Evolutionary conservation across 1,140 invertebrate genomes (phyloP).

Genomic region (Cotesia glomerata): DNA sequence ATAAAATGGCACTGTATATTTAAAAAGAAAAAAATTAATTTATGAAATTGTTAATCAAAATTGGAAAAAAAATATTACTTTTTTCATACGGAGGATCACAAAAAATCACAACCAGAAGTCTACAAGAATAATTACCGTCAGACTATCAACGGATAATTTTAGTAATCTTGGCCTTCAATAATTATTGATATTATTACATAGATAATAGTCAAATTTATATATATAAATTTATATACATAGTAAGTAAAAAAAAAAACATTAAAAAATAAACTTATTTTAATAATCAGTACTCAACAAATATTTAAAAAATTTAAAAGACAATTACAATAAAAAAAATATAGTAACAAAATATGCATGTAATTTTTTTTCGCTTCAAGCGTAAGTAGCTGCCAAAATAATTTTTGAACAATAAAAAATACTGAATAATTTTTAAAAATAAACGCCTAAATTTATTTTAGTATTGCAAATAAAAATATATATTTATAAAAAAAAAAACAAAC

Average conservation of each 20-base stretch:
- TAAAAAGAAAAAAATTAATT: no score
- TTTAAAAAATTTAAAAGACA: slow-evolving; percentile 50
- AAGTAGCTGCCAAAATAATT: neutral
- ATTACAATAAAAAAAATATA: slow-evolving; percentile 40
- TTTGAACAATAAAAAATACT: neutral
- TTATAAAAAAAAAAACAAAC: no score
- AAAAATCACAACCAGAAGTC: slow-evolving; percentile 31
- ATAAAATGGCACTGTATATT: neutral
- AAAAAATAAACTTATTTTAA: slow-evolving; percentile 40
- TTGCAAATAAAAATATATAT: no score
- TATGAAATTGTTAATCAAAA: neutral
- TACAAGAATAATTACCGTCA: slow-evolving; percentile 12
- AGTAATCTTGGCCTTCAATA: slow-evolving; percentile 13
- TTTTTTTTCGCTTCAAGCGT: slow-evolving; percentile 4
- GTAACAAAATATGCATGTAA: slow-evolving; percentile 43
- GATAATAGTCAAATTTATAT: neutral
- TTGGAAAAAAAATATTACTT: neutral
- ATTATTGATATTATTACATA: slow-evolving; percentile 8
- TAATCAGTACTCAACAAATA: slow-evolving; percentile 52
- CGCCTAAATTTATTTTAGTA: neutral
- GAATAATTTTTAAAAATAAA: neutral
- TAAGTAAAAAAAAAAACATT: slow-evolving; percentile 20
- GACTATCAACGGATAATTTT: slow-evolving; percentile 2
- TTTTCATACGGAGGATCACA: slow-evolving; percentile 20
- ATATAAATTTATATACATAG: neutral